phyloP scores from a whole-genome alignment of 1,140 invertebrate species.

The Bradynema listronoti region DNA sequence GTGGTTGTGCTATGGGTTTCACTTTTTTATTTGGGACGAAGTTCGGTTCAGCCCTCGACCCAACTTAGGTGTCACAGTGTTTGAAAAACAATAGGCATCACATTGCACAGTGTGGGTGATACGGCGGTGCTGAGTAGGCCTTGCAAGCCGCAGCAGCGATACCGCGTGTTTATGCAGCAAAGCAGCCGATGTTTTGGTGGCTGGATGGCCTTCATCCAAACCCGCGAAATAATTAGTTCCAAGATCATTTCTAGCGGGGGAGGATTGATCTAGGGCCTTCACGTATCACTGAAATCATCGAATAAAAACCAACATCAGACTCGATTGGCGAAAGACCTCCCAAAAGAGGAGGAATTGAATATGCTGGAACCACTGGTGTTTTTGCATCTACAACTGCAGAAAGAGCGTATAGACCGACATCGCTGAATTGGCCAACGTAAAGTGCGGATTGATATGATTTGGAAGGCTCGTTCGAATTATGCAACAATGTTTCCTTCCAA shows the following conservation, averaged over 20 bases:
- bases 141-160: too few species aligned
- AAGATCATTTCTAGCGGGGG: neutral
- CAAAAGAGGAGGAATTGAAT: slow-evolving; percentile 54
- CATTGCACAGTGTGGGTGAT: too few species aligned
- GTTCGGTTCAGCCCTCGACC: too few species aligned
- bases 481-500: slow-evolving; percentile 3
- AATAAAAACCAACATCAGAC: slow-evolving; percentile 8
- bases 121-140: too few species aligned
- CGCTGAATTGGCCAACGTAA: slow-evolving; percentile 78
- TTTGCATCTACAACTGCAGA: slow-evolving; percentile 81
- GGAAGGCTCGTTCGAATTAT: slow-evolving; percentile 9
- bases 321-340: slow-evolving; percentile 53
- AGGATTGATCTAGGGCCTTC: neutral
- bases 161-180: too few species aligned
- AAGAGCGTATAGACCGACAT: slow-evolving; percentile 78
- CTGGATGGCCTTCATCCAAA: too few species aligned
- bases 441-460: slow-evolving; percentile 68
- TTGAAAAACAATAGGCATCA: too few species aligned
- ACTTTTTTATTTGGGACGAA: too few species aligned
- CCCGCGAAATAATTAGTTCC: neutral
- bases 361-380: slow-evolving; percentile 59
- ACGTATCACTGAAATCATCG: neutral
- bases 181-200: too few species aligned
- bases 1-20: too few species aligned
- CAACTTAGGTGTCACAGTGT: too few species aligned